phyloP scores from a whole-genome alignment of 1,140 invertebrate genomes.

The Apolygus lucorum region DNA sequence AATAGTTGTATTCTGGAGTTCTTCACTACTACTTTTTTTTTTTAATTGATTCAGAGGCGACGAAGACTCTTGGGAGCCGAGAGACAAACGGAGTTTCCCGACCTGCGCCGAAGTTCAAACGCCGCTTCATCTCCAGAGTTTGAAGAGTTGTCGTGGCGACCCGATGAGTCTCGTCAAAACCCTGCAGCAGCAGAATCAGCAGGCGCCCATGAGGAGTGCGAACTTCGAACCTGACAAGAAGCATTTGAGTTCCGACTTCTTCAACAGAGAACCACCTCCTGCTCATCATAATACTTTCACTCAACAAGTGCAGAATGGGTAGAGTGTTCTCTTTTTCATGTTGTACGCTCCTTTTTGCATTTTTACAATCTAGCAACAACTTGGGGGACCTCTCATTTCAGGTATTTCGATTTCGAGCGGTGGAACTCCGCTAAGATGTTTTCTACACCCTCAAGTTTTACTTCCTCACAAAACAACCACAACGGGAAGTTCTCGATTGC shows the following conservation, averaged over 20 bases:
- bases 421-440: slow-evolving; percentile 4
- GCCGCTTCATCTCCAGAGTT: slow-evolving; percentile 54
- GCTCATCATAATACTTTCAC: slow-evolving; percentile 53
- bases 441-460: slow-evolving; percentile 21
- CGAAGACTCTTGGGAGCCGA: too few relatives aligned
- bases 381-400: neutral
- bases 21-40: too few relatives aligned
- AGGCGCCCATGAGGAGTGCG: neutral
- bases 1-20: too few relatives aligned
- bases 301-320: slow-evolving; percentile 52
- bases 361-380: too few relatives aligned
- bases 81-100: too few relatives aligned
- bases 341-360: neutral
- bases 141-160: slow-evolving; percentile 59
- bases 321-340: neutral
- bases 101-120: slow-evolving; percentile 28
- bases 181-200: slow-evolving; percentile 25
- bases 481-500: slow-evolving; percentile 15
- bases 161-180: slow-evolving; percentile 64
- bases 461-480: slow-evolving; percentile 37
- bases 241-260: slow-evolving; percentile 27
- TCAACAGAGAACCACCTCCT: slow-evolving; percentile 54
- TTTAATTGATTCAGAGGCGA: too few relatives aligned
- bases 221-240: slow-evolving; percentile 21
- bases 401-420: neutral